Base-by-base conservation (phyloP, 2,888 invertebrate species). In the Myathropa florea region DNA sequence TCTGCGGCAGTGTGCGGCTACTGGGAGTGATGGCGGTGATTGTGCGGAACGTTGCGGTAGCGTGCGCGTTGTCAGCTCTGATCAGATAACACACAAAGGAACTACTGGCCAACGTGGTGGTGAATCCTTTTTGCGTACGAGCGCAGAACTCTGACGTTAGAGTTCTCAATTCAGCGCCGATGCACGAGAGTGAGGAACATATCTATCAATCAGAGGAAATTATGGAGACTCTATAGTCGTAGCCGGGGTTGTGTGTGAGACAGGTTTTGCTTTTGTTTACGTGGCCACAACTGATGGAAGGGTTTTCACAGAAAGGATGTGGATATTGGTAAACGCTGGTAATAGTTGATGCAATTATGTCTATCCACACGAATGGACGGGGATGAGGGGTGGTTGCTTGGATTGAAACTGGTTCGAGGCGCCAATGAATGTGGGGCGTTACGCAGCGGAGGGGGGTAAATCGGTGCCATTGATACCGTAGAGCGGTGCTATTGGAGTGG, bases 141-240 rank as follows among this genome's bases (percentile, higher is more conserved):
- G 3, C 33, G 4, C 18, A n/a, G 30, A 18, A 46, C 18, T 46
- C 18, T 7, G 18, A 46, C 46, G 46, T 46, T 46, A 57, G 57
- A 57, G 57, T 26, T 24, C 57, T 57, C 46, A 46, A 46, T 46
- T 18, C 46, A 46, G 46, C 46, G 18, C 18, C 46, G 46, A 18
- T 46, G 18, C 18, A 7, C 46, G 18, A n/a, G 33, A 33, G 46
- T 46, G 39, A 14, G n/a, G 39, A 39, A 39, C 39, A 14, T 73
- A 77, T 73, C 82, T 77, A 85, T 85, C 85, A 85, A 85, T 85
- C 85, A 82, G 68, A 53, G 23, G 59, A 70, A 82, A 77, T 85
- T 77, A 78, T 55, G 67, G 63, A 26, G 46, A 73, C 77, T 63
- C 33, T 12, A 12, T 12, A 33, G 30, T 33, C 30, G 23, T 55